phyloP scores from a whole-genome alignment of 2,113 vertebrate species.

The Dendropsophus ebraccatus region DNA sequence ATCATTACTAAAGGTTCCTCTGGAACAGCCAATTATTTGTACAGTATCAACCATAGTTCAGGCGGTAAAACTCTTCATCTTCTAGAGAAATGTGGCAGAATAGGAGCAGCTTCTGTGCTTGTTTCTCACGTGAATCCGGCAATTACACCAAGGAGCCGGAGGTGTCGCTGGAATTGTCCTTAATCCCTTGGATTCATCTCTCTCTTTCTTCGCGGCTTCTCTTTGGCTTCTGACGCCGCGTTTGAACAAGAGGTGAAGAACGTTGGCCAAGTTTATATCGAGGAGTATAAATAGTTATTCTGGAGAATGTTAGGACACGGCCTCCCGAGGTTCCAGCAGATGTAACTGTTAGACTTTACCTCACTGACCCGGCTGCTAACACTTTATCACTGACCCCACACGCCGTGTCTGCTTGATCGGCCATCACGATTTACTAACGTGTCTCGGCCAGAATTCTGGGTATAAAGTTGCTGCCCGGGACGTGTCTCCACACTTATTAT shows the following conservation, averaged over 20 bases:
- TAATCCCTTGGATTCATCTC: slow-evolving; percentile 4
- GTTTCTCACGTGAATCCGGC: slow-evolving; percentile 19
- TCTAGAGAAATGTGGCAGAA: background rate
- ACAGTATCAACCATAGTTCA: background rate
- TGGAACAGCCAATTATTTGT: background rate
- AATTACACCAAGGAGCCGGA: background rate
- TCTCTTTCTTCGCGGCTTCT: background rate
- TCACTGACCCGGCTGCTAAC: background rate
- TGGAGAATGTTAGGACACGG: background rate
- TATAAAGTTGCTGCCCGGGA: too few species aligned
- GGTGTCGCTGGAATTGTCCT: background rate
- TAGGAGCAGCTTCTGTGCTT: slow-evolving; percentile 10
- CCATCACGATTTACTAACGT: too few species aligned
- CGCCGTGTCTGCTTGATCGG: background rate
- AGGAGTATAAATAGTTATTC: background rate
- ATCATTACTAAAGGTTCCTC: background rate
- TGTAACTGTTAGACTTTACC: background rate
- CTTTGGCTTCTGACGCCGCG: background rate
- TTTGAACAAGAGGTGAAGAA: slow-evolving; percentile 30
- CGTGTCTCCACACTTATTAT: too few species aligned
- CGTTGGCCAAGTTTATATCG: background rate
- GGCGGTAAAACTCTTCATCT: slow-evolving; percentile 2
- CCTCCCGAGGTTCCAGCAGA: slow-evolving; percentile 17
- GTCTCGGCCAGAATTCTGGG: too few species aligned
- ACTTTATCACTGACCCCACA: too few species aligned